Percentiles rank a stretch among this genome's conserved stretches.
These are phyloP conservation scores for Aspiorhynchus laticeps DNA, from an alignment of 2,113 vertebrate species.

Conservation along the genomic window DNA sequence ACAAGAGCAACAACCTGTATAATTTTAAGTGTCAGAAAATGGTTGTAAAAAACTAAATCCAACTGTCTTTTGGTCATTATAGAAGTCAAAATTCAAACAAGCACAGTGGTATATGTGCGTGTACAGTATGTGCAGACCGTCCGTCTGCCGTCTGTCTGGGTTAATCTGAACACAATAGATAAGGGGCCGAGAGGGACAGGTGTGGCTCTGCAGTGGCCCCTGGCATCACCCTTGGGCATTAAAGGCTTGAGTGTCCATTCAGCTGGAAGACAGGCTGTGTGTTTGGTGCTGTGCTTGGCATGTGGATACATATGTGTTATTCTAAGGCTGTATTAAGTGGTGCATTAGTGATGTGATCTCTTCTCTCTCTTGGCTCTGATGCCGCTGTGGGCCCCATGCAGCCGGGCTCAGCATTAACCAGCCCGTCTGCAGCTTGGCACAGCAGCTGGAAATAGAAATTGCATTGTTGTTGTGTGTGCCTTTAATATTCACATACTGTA, in stretches of 20 bases:
- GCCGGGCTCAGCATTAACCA: background rate
- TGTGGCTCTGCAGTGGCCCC: constrained; percentile 39
- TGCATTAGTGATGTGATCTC: constrained; percentile 35
- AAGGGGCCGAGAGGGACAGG: constrained; percentile 21
- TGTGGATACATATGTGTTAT: constrained; percentile 17
- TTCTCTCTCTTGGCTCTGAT: background rate
- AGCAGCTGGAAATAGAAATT: constrained; percentile 27
- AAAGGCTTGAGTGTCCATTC: constrained; percentile 38
- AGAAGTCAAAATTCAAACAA: background rate
- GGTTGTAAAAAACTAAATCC: background rate
- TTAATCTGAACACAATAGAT: constrained; percentile 40
- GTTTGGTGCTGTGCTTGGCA: constrained; percentile 1
- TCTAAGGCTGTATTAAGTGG: constrained; percentile 36
- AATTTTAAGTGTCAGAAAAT: background rate
- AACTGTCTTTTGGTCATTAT: background rate
- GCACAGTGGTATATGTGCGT: constrained; percentile 4
- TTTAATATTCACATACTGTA: background rate
- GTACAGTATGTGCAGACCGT: constrained; percentile 46
- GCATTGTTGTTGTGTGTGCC: constrained; percentile 1
- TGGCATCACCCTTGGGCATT: constrained; percentile 38
- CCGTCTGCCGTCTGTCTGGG: constrained; percentile 20
- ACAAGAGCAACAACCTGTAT: background rate
- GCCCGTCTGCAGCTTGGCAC: background rate
- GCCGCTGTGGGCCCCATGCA: background rate
- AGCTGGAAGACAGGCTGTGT: constrained; percentile 23